phyloP scores from a whole-genome alignment of 2,888 invertebrate genomes.

The Parthenolecanium corni region DNA sequence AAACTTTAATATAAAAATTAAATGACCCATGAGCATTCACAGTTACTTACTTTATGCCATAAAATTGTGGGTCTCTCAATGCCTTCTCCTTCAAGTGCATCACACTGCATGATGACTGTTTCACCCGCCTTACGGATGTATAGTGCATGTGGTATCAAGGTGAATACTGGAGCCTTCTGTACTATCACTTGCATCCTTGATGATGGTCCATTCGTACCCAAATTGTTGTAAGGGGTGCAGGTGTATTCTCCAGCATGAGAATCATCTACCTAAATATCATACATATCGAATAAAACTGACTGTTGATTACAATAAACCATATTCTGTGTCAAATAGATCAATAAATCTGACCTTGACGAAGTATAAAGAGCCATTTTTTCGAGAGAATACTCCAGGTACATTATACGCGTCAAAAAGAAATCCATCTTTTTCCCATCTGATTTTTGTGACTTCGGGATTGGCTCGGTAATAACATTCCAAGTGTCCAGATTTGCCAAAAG shows the following conservation, averaged over 20 bases:
- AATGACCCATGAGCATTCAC: no score
- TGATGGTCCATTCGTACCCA: constrained; percentile 76
- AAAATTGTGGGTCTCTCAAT: constrained; percentile 52
- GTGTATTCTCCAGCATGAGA: constrained; percentile 77
- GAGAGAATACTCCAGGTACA: constrained; percentile 71
- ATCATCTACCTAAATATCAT: constrained; percentile 72
- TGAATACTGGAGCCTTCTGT: constrained; percentile 73
- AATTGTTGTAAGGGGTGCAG: constrained; percentile 80
- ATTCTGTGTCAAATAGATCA: no score
- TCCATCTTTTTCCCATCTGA: constrained; percentile 89
- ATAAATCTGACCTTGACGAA: constrained; percentile 65
- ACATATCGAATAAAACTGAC: no score
- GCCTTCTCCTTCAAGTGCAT: constrained; percentile 56
- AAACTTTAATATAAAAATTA: no score
- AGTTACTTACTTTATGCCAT: constrained; percentile 57
- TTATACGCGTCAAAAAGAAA: constrained; percentile 81
- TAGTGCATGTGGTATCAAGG: constrained; percentile 64
- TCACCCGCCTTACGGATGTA: constrained; percentile 75
- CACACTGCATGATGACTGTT: constrained; percentile 69
- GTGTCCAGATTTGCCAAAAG: constrained; percentile 67
- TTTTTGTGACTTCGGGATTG: constrained; percentile 77
- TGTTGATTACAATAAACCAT: no score
- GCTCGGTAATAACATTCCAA: constrained; percentile 85
- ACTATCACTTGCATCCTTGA: constrained; percentile 72
- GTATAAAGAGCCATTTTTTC: constrained; percentile 70